phyloP scores from a whole-genome alignment of 2,113 vertebrate genomes.

The Hippocampus barbouri region DNA sequence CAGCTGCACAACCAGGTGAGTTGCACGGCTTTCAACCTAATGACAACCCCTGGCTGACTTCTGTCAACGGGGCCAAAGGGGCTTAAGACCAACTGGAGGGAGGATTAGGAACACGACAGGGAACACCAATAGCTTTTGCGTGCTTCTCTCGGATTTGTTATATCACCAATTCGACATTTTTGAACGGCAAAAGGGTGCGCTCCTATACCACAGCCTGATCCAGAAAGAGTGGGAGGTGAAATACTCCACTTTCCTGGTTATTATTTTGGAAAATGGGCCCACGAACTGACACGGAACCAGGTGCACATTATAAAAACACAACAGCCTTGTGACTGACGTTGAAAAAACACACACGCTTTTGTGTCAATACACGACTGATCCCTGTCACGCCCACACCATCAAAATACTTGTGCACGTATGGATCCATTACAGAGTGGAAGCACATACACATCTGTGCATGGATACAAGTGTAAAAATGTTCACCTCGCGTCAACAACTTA shows the following conservation, averaged over 20 bases:
- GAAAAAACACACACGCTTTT: conserved; percentile 31
- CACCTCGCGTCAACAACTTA: conserved; percentile 10
- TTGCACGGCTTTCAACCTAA: conserved; percentile 61
- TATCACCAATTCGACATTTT: conserved; percentile 38
- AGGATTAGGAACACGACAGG: conserved; percentile 46
- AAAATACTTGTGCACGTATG: conserved; percentile 6
- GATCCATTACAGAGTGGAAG: conserved; percentile 10
- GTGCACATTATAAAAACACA: conserved; percentile 33
- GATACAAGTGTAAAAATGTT: conserved; percentile 6
- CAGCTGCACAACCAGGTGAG: conserved; percentile 68
- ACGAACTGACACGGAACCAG: conserved; percentile 24
- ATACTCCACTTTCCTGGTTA: not conserved
- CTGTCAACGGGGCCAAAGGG: conserved; percentile 46
- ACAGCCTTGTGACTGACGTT: conserved; percentile 33
- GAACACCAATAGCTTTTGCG: conserved; percentile 43
- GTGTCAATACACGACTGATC: conserved; percentile 12
- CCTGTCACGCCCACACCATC: conserved; percentile 13
- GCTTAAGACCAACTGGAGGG: conserved; percentile 51
- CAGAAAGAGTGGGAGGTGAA: not conserved
- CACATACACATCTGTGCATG: conserved; percentile 19
- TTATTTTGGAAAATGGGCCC: conserved; percentile 3
- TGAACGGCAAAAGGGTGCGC: conserved; percentile 1
- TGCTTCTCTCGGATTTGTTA: conserved; percentile 32
- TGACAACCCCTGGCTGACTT: conserved; percentile 56
- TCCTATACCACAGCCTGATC: not conserved